Conservation (phyloP, 2,113 vertebrate genomes). For the Naja naja region DNA sequence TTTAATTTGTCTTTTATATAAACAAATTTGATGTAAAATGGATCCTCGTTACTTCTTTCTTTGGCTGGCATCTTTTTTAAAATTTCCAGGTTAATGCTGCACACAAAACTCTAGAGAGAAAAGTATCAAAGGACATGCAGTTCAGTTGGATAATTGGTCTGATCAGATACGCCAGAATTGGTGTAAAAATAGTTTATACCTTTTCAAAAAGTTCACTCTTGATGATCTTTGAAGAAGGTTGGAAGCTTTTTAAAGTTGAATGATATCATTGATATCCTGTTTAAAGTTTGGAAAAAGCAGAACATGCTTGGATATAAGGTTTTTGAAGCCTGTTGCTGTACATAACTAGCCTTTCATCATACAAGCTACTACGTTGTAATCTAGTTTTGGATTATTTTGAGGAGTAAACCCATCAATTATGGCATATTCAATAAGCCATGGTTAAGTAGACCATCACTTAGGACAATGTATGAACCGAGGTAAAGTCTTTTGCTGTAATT, state of each 20-base stretch:
- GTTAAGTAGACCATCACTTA: no score
- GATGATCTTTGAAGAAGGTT: not conserved
- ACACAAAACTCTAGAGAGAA: slow-evolving; percentile 1
- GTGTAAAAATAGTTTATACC: not conserved
- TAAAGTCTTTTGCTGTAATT: not conserved
- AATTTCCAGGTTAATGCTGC: not conserved
- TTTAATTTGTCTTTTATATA: slow-evolving; percentile 17
- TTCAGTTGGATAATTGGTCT: not conserved
- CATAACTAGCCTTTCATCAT: not conserved
- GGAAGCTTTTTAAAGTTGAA: not conserved
- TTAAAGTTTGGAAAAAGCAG: not conserved
- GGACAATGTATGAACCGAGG: not conserved
- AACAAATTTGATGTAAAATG: slow-evolving; percentile 14
- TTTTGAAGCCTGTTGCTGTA: not conserved
- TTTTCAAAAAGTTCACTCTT: not conserved
- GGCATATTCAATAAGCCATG: no score
- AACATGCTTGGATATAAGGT: not conserved
- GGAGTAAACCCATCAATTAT: not conserved
- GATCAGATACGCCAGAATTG: not conserved
- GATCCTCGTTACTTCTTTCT: slow-evolving; percentile 1
- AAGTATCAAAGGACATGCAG: not conserved
- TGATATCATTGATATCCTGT: not conserved
- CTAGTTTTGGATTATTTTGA: not conserved
- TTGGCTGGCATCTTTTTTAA: slow-evolving; percentile 9
- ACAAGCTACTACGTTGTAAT: not conserved